Percentiles rank a stretch among this genome's conserved stretches.
Evolutionary conservation across 2,888 invertebrate genomes (phyloP).

Genomic region (Drosophila monieri): DNA sequence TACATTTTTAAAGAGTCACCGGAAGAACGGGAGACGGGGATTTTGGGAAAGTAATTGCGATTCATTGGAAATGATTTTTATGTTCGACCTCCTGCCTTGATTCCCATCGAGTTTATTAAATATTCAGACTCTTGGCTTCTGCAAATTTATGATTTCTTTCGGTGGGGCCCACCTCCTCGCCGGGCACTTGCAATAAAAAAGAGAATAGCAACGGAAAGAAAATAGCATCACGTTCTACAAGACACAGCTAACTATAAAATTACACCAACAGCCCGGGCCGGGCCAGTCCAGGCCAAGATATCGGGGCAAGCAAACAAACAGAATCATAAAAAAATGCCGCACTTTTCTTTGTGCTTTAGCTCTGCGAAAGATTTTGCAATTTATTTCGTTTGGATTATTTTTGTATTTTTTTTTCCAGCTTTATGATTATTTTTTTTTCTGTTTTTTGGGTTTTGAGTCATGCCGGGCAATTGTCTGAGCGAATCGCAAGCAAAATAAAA

Average conservation of each 20-base stretch:
- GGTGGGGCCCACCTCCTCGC: not conserved
- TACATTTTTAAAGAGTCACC: conserved; percentile 73
- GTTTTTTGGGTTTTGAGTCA: conserved; percentile 55
- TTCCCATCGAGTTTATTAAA: conserved; percentile 58
- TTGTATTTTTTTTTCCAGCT: conserved; percentile 22
- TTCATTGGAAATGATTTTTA: conserved; percentile 51
- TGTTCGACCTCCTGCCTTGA: conserved; percentile 38
- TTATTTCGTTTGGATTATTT: conserved; percentile 60
- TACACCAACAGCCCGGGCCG: conserved; percentile 18
- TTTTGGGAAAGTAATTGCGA: conserved; percentile 46
- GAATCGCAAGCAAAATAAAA: conserved; percentile 20
- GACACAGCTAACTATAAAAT: conserved; percentile 59
- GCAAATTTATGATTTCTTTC: conserved; percentile 47
- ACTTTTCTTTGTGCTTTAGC: conserved; percentile 62
- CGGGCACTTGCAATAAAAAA: conserved; percentile 39
- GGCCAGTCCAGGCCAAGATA: conserved; percentile 1
- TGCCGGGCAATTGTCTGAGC: conserved; percentile 67
- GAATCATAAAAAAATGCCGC: conserved; percentile 69
- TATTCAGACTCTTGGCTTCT: conserved; percentile 49
- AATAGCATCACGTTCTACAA: conserved; percentile 65
- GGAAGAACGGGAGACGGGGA: conserved; percentile 8
- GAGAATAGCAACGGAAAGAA: conserved; percentile 33
- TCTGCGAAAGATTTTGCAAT: conserved; percentile 73
- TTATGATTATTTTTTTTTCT: conserved; percentile 15
- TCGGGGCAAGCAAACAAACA: conserved; percentile 43